A percentile compares a stretch with the other conserved stretches of the same genome.
Evolutionary conservation across 2,797 vertebrate genomes (phyloP).

Genomic region (Tamandua tetradactyla): DNA sequence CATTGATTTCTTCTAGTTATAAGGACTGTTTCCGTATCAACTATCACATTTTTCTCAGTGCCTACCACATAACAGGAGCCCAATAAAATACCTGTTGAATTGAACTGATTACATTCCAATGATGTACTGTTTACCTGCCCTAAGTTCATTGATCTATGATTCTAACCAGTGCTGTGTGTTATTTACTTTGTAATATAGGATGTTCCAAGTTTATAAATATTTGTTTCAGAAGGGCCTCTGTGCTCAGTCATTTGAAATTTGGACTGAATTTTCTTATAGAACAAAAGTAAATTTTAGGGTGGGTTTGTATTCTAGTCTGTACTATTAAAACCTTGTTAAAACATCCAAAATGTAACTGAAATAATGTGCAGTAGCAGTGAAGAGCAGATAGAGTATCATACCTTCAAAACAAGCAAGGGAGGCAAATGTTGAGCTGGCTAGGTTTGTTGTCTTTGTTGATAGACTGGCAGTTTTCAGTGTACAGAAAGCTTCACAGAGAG

Average conservation of each 20-base stretch:
- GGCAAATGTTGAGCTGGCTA: background rate
- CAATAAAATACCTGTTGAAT: background rate
- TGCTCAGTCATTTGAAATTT: background rate
- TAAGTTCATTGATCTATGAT: background rate
- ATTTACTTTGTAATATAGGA: background rate
- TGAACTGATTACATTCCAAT: accelerated
- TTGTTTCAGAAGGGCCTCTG: background rate
- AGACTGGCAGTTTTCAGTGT: background rate
- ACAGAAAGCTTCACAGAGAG: background rate
- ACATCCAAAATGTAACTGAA: background rate
- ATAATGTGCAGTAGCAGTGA: accelerated
- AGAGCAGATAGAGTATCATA: background rate
- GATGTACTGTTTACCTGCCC: no score
- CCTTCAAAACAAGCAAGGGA: background rate
- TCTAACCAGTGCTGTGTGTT: background rate
- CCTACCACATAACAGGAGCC: background rate
- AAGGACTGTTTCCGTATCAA: background rate
- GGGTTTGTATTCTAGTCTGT: background rate
- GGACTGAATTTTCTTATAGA: background rate
- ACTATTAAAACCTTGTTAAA: no score
- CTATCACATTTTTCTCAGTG: background rate
- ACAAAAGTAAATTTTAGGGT: background rate
- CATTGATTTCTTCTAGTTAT: no score
- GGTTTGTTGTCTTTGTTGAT: background rate
- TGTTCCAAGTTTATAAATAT: background rate